These are phyloP conservation scores for Melanotaenia parkinsoni DNA, from an alignment of 2,797 vertebrate genomes.

Conservation along the genomic window DNA sequence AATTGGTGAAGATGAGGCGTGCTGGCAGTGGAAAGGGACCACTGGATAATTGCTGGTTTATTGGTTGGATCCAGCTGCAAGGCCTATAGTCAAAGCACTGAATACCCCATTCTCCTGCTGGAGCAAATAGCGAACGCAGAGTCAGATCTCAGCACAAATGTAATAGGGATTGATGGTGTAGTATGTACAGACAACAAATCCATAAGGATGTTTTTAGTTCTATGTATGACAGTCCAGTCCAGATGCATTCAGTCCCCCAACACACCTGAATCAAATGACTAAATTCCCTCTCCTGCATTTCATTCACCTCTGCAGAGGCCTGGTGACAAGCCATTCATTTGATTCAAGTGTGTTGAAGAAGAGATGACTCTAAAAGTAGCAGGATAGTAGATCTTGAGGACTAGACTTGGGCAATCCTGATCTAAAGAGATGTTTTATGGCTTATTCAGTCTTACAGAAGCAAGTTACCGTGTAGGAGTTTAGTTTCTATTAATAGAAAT, in stretches of 20 bases:
- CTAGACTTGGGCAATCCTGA: neutral
- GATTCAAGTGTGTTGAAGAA: no score
- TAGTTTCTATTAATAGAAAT: slow-evolving; percentile 55
- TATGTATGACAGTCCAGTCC: no score
- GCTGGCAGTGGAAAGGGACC: slow-evolving; percentile 56
- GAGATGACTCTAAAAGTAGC: no score
- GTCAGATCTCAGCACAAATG: slow-evolving; percentile 38
- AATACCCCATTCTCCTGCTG: neutral
- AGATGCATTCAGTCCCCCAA: no score
- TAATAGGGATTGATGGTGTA: slow-evolving; percentile 43
- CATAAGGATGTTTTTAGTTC: slow-evolving; percentile 4
- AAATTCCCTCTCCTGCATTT: no score
- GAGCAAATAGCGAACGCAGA: slow-evolving; percentile 37
- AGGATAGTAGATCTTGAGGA: no score
- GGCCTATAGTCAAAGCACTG: slow-evolving; percentile 45
- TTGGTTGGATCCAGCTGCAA: slow-evolving; percentile 62
- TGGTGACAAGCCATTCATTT: no score
- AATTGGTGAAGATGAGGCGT: slow-evolving; percentile 77
- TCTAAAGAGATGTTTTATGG: slow-evolving; percentile 35
- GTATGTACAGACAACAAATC: slow-evolving; percentile 29
- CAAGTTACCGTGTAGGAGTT: slow-evolving; percentile 58
- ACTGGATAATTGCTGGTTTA: slow-evolving; percentile 73
- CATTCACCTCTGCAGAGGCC: no score
- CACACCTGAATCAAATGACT: no score
- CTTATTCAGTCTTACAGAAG: slow-evolving; percentile 42